Conservation (phyloP, 92 coral and sea anemone genomes). For the Blastomussa wellsi region DNA sequence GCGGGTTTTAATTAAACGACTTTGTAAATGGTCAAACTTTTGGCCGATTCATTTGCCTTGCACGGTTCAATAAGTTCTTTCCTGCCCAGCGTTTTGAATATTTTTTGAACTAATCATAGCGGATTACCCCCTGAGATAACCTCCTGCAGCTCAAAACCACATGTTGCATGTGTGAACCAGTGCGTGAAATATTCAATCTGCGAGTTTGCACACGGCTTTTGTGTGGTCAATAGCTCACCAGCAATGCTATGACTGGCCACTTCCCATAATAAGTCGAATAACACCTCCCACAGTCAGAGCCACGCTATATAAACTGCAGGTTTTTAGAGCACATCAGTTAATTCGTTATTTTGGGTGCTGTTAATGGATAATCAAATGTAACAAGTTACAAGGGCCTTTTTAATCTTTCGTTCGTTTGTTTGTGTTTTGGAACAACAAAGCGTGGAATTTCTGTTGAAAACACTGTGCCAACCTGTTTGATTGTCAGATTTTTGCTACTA, state of each 20-base stretch:
- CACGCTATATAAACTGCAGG: background rate
- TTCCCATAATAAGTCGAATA: background rate
- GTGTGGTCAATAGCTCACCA: background rate
- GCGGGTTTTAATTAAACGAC: background rate
- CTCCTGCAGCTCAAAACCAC: background rate
- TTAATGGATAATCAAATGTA: slow-evolving; percentile 21
- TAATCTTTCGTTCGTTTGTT: background rate
- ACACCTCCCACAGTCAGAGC: slow-evolving; percentile 11
- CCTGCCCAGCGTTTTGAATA: background rate
- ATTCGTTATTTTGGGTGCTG: background rate
- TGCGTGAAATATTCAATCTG: slow-evolving; percentile 7
- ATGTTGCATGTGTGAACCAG: slow-evolving; percentile 8
- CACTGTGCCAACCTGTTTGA: slow-evolving; percentile 30
- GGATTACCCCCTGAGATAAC: slow-evolving; percentile 3
- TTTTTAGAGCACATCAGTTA: background rate
- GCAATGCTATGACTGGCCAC: slow-evolving; percentile 9
- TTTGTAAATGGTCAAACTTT: background rate
- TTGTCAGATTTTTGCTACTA: background rate
- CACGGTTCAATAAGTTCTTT: background rate
- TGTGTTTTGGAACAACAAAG: slow-evolving; percentile 21
- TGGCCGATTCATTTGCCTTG: background rate
- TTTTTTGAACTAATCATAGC: slow-evolving; percentile 7
- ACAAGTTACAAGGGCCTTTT: slow-evolving; percentile 17
- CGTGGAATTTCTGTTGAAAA: slow-evolving; percentile 22
- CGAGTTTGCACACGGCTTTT: slow-evolving; percentile 3